Evolutionary conservation across 30 jellyfish, hydroid and myxozoan species (phyloP).

Genomic region (Hydractinia symbiolongicarpus): DNA sequence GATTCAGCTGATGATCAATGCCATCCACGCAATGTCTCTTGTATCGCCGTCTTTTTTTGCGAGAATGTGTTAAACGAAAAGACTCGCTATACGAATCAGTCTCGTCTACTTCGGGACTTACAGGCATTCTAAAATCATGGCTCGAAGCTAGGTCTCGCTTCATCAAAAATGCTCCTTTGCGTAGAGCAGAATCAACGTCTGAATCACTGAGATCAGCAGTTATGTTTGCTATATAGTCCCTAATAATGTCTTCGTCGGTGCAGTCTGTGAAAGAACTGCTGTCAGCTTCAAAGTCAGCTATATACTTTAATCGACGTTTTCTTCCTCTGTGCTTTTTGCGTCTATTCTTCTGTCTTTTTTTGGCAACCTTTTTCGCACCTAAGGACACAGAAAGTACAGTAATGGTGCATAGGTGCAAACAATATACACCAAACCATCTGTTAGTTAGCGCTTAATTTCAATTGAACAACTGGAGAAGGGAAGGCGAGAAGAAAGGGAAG

Average conservation of each 20-base stretch:
- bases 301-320: conserved; percentile 30
- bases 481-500: too few species aligned
- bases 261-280: conserved; percentile 65
- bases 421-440: too few species aligned
- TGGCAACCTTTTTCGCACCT: conserved; percentile 36
- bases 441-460: too few species aligned
- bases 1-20: conserved; percentile 6
- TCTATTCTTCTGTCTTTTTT: conserved; percentile 25
- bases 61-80: conserved; percentile 14
- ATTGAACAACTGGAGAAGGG: too few species aligned
- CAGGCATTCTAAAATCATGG: conserved; percentile 33
- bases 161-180: conserved; percentile 44
- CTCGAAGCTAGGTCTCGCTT: conserved; percentile 28
- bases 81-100: conserved; percentile 90
- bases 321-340: conserved; percentile 13
- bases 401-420: not conserved
- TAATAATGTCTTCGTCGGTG: conserved; percentile 76
- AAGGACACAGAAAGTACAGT: not conserved
- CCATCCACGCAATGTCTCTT: conserved; percentile 29
- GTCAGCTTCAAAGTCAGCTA: conserved; percentile 24
- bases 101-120: conserved; percentile 87
- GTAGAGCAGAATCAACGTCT: conserved; percentile 59
- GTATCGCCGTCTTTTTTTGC: conserved; percentile 20
- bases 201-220: conserved; percentile 74
- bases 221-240: conserved; percentile 72